A percentile compares a stretch with the other conserved stretches of the same genome.
Conservation (phyloP, 2,113 vertebrate genomes). For the Daboia siamensis region DNA sequence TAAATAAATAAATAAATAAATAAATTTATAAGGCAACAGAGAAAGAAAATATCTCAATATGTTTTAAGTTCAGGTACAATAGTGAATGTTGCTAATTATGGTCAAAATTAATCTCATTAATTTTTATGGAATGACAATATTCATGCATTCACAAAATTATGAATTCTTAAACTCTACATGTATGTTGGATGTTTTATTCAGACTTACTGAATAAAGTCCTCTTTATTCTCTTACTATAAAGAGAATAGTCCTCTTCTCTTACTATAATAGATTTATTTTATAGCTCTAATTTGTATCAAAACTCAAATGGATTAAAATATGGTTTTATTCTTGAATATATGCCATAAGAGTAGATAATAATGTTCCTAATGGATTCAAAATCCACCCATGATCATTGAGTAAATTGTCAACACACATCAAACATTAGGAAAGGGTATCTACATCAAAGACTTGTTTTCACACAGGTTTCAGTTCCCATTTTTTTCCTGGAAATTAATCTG, state of each 20-base stretch:
- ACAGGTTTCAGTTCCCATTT: not conserved
- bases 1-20: not conserved
- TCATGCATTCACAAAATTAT: not conserved
- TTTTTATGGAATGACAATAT: constrained; percentile 16
- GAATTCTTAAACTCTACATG: not conserved
- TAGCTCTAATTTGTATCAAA: not conserved
- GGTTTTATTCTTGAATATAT: not conserved
- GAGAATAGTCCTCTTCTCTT: not conserved
- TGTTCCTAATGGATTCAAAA: not conserved
- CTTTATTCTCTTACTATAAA: too few relatives aligned
- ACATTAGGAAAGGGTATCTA: not conserved
- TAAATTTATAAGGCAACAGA: not conserved
- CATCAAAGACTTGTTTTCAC: not conserved
- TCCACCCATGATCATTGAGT: not conserved
- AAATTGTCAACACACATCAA: not conserved
- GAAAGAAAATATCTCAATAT: not conserved
- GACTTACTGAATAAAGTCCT: too few relatives aligned
- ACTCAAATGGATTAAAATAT: not conserved
- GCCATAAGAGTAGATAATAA: not conserved
- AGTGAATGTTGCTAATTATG: not conserved
- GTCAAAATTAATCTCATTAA: constrained; percentile 8
- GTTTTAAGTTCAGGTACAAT: not conserved
- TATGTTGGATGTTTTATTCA: not conserved
- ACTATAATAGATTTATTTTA: not conserved
- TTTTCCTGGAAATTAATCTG: not conserved